phyloP scores from a whole-genome alignment of 1,140 invertebrate species.

The Aleiodes sp. region DNA sequence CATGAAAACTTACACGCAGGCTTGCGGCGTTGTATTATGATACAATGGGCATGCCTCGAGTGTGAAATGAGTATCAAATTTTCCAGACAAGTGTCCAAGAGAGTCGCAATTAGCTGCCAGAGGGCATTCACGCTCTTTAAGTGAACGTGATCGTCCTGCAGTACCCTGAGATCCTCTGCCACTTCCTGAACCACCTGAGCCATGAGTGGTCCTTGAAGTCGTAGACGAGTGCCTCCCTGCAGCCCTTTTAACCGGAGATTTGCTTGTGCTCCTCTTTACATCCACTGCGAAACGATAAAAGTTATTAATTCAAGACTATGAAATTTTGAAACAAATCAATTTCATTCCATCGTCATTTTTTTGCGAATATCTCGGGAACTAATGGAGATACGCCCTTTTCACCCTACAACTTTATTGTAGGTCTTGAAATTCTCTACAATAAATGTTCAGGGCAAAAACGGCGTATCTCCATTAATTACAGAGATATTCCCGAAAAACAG shows the following conservation, averaged over 20 bases:
- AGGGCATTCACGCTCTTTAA: constrained; percentile 82
- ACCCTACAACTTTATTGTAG: too few species aligned
- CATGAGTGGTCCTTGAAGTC: constrained; percentile 45
- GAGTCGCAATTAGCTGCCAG: constrained; percentile 87
- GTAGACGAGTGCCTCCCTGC: constrained; percentile 51
- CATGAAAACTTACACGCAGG: constrained; percentile 77
- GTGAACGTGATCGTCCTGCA: constrained; percentile 55
- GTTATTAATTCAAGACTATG: too few species aligned
- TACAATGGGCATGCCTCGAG: constrained; percentile 89
- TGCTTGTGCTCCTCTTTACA: constrained; percentile 66
- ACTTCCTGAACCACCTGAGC: constrained; percentile 43
- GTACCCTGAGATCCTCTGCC: constrained; percentile 50
- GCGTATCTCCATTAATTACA: too few species aligned
- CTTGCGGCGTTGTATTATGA: constrained; percentile 85
- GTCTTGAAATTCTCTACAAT: too few species aligned
- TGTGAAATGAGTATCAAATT: constrained; percentile 84
- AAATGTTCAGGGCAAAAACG: too few species aligned
- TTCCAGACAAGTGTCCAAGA: constrained; percentile 87
- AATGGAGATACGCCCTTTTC: too few species aligned
- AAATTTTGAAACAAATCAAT: too few species aligned
- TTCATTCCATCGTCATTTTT: too few species aligned
- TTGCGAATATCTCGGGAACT: too few species aligned
- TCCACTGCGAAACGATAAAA: constrained; percentile 56
- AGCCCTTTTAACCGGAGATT: constrained; percentile 73
- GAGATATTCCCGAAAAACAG: too few species aligned